Evolutionary conservation across 2,797 vertebrate genomes (phyloP).

Genomic region (Ibycter americanus): DNA sequence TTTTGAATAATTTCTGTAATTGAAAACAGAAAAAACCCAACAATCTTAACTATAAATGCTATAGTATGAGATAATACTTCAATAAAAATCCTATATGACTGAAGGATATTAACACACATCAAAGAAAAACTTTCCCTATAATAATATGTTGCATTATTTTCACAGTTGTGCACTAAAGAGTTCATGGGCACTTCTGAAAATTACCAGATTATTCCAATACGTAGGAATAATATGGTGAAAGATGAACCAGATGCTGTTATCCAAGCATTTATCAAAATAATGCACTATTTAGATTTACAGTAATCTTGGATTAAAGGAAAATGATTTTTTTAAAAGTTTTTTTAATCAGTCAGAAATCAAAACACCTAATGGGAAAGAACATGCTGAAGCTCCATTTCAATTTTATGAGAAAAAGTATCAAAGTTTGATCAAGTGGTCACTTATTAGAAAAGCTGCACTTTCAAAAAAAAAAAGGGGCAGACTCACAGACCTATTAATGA

Average conservation of each 20-base stretch:
- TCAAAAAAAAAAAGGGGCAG: neutral
- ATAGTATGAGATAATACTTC: neutral
- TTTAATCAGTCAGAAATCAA: neutral
- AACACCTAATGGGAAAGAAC: neutral
- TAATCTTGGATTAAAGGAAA: neutral
- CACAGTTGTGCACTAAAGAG: neutral
- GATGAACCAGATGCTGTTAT: neutral
- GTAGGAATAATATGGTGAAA: neutral
- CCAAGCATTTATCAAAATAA: neutral
- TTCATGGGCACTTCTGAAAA: neutral
- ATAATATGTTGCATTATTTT: neutral
- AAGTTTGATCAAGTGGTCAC: neutral
- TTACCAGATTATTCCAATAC: neutral
- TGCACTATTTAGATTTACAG: neutral
- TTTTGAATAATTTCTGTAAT: neutral
- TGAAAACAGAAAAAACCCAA: neutral
- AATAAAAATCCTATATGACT: neutral
- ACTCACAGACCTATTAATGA: neutral
- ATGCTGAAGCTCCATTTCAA: neutral
- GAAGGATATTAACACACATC: neutral
- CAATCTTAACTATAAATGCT: neutral
- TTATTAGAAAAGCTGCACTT: neutral
- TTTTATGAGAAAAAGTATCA: neutral
- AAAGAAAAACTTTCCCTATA: neutral
- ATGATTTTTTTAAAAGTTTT: fast-evolving